Conservation (phyloP, 2,888 invertebrate species). For the Pandemis heparana region DNA sequence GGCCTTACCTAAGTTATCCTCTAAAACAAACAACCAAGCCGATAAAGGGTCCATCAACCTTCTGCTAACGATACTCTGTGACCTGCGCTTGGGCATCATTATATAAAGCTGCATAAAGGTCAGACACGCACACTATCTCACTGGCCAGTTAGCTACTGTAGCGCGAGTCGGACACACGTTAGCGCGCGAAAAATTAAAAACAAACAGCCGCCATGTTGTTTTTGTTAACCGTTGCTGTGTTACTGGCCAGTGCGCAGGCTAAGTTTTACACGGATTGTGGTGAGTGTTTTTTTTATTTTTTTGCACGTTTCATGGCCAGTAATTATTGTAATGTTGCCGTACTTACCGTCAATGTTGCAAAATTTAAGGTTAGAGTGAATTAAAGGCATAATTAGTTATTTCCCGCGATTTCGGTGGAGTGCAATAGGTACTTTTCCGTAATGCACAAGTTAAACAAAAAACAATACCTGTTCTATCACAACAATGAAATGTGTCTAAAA, state of each 20-base stretch:
- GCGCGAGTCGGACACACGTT: slow-evolving; percentile 76
- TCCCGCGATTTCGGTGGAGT: background rate
- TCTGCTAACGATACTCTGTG: slow-evolving; percentile 62
- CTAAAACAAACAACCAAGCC: background rate
- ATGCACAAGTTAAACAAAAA: background rate
- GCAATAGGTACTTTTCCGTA: background rate
- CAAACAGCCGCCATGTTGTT: slow-evolving; percentile 67
- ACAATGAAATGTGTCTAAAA: no score
- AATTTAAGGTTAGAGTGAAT: background rate
- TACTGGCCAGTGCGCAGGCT: slow-evolving; percentile 72
- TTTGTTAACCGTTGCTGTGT: slow-evolving; percentile 61
- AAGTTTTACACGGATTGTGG: slow-evolving; percentile 80
- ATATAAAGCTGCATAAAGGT: slow-evolving; percentile 75
- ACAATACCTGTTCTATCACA: no score
- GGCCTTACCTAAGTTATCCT: background rate
- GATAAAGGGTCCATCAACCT: slow-evolving; percentile 30
- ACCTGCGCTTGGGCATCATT: slow-evolving; percentile 71
- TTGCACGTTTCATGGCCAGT: background rate
- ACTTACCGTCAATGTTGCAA: background rate
- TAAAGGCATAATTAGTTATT: background rate
- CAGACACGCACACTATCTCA: slow-evolving; percentile 65
- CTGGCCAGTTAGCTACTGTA: slow-evolving; percentile 64
- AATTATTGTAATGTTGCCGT: background rate
- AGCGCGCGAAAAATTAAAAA: slow-evolving; percentile 66
- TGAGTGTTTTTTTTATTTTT: slow-evolving; percentile 54